Conservation (phyloP, 2,113 vertebrate species). For the Rattus norvegicus region DNA sequence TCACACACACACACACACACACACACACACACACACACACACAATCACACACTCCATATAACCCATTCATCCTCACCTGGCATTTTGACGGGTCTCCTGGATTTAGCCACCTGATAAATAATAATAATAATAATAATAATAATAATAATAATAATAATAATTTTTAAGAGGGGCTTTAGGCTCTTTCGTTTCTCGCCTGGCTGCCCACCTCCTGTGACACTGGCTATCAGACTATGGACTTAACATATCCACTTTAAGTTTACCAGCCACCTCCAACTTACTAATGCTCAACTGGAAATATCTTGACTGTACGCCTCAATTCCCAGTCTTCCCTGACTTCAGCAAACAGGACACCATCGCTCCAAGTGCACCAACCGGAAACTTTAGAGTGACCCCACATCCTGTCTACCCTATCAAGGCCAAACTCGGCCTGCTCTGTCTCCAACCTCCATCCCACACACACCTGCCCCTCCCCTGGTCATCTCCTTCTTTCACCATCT, state of each 20-base stretch:
- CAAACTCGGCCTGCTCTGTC: background rate
- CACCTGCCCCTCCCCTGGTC: background rate
- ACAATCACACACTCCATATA: too few species aligned
- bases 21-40: background rate
- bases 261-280: background rate
- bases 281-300: background rate
- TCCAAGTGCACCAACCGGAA: conserved; percentile 9
- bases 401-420: background rate
- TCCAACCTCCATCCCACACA: background rate
- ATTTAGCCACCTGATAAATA: background rate
- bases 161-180: background rate
- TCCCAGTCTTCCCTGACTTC: background rate
- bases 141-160: too few species aligned
- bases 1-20: background rate
- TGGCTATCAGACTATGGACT: background rate
- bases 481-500: background rate
- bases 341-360: background rate
- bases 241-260: background rate
- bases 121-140: too few species aligned
- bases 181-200: background rate
- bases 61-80: background rate
- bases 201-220: background rate
- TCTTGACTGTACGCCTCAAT: background rate
- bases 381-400: background rate
- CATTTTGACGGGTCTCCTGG: background rate